These are phyloP conservation scores for Rhodophaea formosa DNA, from an alignment of 2,888 invertebrate genomes.

Conservation along the genomic window DNA sequence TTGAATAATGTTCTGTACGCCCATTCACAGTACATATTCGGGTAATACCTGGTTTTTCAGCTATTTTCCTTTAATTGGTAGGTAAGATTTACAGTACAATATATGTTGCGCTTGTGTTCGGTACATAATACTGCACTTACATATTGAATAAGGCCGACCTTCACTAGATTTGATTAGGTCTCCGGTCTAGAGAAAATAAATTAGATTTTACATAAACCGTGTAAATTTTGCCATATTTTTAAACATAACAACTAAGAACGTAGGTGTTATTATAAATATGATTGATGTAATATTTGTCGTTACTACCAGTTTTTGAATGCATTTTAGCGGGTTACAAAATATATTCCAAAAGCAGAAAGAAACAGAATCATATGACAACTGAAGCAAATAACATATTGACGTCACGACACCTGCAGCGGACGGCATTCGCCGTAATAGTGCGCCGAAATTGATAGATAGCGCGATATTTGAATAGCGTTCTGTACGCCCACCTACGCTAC, in stretches of 20 bases:
- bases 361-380: conserved; percentile 2
- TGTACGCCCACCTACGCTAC: conserved; percentile 11
- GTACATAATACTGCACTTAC: too few relatives aligned
- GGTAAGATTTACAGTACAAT: not conserved
- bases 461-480: conserved; percentile 40
- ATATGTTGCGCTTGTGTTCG: too few relatives aligned
- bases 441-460: conserved; percentile 39
- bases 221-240: too few relatives aligned
- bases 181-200: too few relatives aligned
- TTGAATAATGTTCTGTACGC: conserved; percentile 36
- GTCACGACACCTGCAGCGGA: conserved; percentile 38
- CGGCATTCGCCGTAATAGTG: conserved; percentile 32
- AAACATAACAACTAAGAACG: too few relatives aligned
- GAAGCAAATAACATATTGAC: conserved; percentile 26
- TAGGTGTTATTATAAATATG: too few relatives aligned
- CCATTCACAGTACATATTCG: conserved; percentile 9
- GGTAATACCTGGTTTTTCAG: conserved; percentile 7
- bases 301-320: too few relatives aligned
- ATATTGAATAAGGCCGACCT: conserved; percentile 20
- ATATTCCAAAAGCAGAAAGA: too few relatives aligned
- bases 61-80: not conserved
- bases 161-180: too few relatives aligned
- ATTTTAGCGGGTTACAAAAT: too few relatives aligned
- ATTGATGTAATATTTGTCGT: too few relatives aligned
- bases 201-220: too few relatives aligned